phyloP scores from a whole-genome alignment of 2,888 invertebrate species.

The Masnerella sp. region DNA sequence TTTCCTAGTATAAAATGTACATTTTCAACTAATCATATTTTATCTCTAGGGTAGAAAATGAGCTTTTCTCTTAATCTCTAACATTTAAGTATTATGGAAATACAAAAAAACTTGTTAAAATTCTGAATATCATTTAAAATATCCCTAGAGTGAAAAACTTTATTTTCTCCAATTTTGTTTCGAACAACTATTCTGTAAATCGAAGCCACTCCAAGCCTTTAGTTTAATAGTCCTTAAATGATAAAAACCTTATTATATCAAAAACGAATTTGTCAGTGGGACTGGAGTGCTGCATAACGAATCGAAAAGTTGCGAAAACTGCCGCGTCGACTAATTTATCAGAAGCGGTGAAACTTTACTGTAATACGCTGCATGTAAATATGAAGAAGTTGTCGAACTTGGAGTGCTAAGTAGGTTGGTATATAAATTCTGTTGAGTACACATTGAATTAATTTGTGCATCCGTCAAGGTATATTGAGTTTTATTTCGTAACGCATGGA shows the following conservation, averaged over 20 bases:
- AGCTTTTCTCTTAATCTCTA: no score
- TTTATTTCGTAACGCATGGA: constrained; percentile 23
- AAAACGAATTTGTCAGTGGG: neutral
- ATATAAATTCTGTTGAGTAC: constrained; percentile 41
- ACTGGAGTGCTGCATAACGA: constrained; percentile 68
- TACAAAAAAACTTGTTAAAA: no score
- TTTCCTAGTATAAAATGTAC: no score
- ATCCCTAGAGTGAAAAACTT: no score
- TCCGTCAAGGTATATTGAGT: constrained; percentile 31
- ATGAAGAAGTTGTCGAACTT: constrained; percentile 50
- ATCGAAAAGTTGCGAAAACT: constrained; percentile 36
- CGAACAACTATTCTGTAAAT: no score
- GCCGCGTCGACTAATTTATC: constrained; percentile 43
- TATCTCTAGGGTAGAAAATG: no score
- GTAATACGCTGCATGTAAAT: constrained; percentile 46
- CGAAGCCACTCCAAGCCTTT: no score
- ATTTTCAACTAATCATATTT: no score
- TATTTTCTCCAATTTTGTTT: no score
- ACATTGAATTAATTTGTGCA: constrained; percentile 38
- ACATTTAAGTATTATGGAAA: no score
- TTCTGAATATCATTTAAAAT: no score
- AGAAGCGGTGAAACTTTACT: constrained; percentile 29
- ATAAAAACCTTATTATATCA: neutral
- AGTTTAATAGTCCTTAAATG: no score
- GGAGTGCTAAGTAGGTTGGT: constrained; percentile 40